Base-by-base conservation (phyloP, 2,888 invertebrate genomes). In the Aspidapion aeneum region DNA sequence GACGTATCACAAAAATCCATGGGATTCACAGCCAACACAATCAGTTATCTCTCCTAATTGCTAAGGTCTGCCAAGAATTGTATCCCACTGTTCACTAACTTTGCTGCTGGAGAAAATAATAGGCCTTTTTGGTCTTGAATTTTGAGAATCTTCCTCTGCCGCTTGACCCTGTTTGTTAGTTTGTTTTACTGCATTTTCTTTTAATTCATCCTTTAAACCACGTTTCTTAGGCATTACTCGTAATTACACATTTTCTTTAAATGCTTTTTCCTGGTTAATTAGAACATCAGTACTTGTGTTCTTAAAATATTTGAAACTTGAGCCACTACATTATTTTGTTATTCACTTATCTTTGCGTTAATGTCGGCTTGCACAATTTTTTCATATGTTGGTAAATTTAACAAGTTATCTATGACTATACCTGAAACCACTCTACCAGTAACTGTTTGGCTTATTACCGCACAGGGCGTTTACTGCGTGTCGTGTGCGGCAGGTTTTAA, bases 401-500 rank as follows among this genome's bases (percentile, higher is more conserved):
- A 57, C n/a, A 21, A 57, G 19, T 17, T 56, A 3, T 66, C 64
- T 35, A 61, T 54, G 3, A 17, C 19, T 17, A 52, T 52, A 18
- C 52, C 52, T 5, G 52, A 17, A 12, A 35, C 12, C 5, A 52
- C 17, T n/a, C 52, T 52, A 5, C 18, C 52, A 52, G 17, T 19
- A n/a, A 52, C 19, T 52, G 5, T 5, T n/a, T 7, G 3, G 7
- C 7, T 19, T 5, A 19, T 52, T 19, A 19, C 7, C 7, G n/a
- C 52, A 19, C 52, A 52, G 19, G n/a, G 19, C 52, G n/a, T n/a
- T n/a, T n/a, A n/a, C n/a, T n/a, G n/a, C n/a, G n/a, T n/a, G 69
- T 85, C 57, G 69, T 82, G 18, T 62, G 63, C 18, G 57, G 67
- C 5, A 12, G 35, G n/a, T n/a, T 12, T 35, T 12, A 35, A n/a